phyloP scores from a whole-genome alignment of 2,113 vertebrate species.

The Acrocephalus kingi region DNA sequence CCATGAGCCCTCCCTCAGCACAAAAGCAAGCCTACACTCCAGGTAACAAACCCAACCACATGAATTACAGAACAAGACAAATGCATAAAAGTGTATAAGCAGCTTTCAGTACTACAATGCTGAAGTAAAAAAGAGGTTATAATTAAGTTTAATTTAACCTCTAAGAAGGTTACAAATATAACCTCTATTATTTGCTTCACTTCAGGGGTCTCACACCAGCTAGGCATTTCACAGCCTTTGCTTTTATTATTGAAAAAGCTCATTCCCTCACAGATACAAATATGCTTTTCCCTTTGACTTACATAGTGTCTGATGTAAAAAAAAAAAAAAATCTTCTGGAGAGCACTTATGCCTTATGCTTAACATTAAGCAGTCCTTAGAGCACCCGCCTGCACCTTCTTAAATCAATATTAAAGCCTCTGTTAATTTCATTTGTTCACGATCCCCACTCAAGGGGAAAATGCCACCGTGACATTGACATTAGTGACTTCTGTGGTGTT shows the following conservation, averaged over 20 bases:
- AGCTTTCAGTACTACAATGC: neutral
- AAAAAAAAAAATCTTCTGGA: neutral
- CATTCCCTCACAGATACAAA: neutral
- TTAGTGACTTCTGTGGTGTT: neutral
- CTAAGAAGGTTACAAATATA: neutral
- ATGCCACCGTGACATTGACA: neutral
- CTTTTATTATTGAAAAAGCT: neutral
- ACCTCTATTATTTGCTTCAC: neutral
- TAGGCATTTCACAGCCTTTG: neutral
- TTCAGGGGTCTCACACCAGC: neutral
- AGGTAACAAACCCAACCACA: neutral
- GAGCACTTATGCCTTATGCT: neutral
- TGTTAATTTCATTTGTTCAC: conserved; percentile 12
- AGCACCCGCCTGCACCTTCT: neutral
- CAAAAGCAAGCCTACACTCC: neutral
- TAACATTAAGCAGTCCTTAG: neutral
- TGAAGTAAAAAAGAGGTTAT: neutral
- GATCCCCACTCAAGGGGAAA: neutral
- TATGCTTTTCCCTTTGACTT: neutral
- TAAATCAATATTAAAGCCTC: conserved; percentile 33
- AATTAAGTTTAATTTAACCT: neutral
- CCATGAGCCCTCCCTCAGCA: neutral
- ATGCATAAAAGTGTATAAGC: neutral
- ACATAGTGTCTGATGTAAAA: neutral
- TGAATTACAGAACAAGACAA: neutral